Evolutionary conservation across 2,113 vertebrate species (phyloP), one percentile per base, ranked within the genome.

Genomic region (Pangasianodon gigas): DNA sequence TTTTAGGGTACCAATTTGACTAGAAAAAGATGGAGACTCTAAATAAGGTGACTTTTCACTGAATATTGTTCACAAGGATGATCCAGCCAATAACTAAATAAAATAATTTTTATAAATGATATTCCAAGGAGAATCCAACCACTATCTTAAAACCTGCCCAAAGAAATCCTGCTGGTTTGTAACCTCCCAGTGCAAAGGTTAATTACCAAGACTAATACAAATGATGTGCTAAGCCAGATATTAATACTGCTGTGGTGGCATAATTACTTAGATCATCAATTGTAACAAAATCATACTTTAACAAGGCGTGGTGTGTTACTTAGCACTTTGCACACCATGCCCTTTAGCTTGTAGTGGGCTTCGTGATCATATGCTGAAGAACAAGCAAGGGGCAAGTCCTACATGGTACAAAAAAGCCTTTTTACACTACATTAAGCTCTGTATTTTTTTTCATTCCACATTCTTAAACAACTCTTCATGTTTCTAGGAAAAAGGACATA

Each of bases 201-300:
- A 96, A 96, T 96, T 96, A 95, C 90, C 92, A 91, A 93, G 94
- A 91, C 94, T 93, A 92, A 94, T 96, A 96, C 95, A 96, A 96
- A 96, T 94, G 95, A 94, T 92, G 91, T 94, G 95, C 94, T 96
- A 95, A 95, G 94, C 94, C 94, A 90, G 89, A 94, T 95, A 95
- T 97, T 97, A 96, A 96, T 95, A 95, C 95, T 95, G 95, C 92
- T 94, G 96, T 94, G 93, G 93, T 94, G 93, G 93, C 94, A 94
- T 95, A 95, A 96, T 96, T 95, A 96, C 96, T 95, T 94, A 94
- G 94, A 96, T 95, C 93, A 94, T 96, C 58, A 46, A 62, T 65
- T 85, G 84, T 48, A 96, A 67, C 2, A 18, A n/a, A n/a, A n/a
- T 95, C 93, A 94, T 95, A 94, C 94, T 95, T 94, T 95, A 97